Evolutionary conservation across 1,140 invertebrate species (phyloP).

Genomic region (Bactericera cockerelli): DNA sequence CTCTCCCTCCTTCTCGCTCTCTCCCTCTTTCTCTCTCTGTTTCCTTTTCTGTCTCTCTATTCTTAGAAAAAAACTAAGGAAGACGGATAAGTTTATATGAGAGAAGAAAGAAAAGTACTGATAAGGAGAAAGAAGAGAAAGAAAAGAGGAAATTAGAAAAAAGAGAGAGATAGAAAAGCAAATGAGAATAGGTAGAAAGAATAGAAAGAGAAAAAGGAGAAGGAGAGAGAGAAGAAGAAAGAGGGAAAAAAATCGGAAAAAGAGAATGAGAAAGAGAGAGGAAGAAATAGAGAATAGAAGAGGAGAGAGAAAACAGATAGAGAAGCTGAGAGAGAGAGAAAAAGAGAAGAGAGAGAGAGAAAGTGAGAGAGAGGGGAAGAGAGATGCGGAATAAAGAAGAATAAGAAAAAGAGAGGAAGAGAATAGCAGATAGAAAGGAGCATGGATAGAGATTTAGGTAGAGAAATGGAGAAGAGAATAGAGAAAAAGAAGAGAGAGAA

Average conservation of each 20-base stretch:
- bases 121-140: too few species aligned
- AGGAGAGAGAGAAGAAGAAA: not conserved
- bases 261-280: not conserved
- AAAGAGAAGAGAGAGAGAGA: not conserved
- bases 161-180: too few species aligned
- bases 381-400: not conserved
- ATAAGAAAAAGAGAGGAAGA: not conserved
- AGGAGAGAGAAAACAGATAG: not conserved
- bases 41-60: not conserved
- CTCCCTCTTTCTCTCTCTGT: not conserved
- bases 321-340: not conserved
- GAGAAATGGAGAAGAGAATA: not conserved
- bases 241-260: too few species aligned
- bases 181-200: too few species aligned
- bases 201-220: not conserved
- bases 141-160: too few species aligned
- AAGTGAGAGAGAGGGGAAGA: not conserved
- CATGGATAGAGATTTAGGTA: not conserved
- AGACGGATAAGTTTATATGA: too few species aligned
- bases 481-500: slow-evolving; percentile 1
- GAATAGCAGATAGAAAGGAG: not conserved
- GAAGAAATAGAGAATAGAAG: not conserved
- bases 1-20: not conserved
- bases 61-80: not conserved
- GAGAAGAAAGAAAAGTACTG: too few species aligned